phyloP scores from a whole-genome alignment of 2,888 invertebrate genomes.

The Cantharis rustica region DNA sequence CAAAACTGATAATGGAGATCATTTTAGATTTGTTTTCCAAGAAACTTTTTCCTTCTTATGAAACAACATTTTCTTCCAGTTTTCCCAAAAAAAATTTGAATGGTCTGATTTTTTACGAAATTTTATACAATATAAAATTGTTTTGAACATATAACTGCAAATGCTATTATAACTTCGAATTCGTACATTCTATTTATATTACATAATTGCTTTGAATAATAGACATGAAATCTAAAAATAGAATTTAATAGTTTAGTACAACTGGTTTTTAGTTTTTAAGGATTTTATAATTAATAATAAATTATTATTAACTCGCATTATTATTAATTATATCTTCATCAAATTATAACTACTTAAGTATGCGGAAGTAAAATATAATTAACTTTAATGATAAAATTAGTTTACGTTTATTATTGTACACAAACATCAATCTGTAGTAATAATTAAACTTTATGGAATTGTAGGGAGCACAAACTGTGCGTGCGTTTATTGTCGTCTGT shows the following conservation, averaged over 20 bases:
- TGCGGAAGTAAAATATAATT: not conserved
- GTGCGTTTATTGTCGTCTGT: conserved; percentile 20
- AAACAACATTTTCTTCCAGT: too few relatives aligned
- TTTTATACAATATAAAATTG: too few relatives aligned
- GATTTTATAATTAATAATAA: not conserved
- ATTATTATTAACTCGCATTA: not conserved
- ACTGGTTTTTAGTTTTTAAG: not conserved
- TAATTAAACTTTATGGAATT: not conserved
- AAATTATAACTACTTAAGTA: not conserved
- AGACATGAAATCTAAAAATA: not conserved
- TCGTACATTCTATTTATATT: not conserved
- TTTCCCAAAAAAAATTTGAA: too few relatives aligned
- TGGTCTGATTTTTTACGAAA: too few relatives aligned
- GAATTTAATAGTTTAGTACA: not conserved
- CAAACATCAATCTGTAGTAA: not conserved
- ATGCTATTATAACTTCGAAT: not conserved
- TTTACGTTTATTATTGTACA: not conserved
- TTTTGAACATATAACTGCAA: not conserved
- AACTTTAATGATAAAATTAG: not conserved
- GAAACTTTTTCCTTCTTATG: not conserved
- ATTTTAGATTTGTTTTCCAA: not conserved
- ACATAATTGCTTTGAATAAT: not conserved
- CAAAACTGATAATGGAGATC: not conserved
- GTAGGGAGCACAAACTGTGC: conserved; percentile 10
- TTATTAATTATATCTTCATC: not conserved